Base-by-base conservation (phyloP, 2,113 vertebrate species). In the Microtus oregoni region DNA sequence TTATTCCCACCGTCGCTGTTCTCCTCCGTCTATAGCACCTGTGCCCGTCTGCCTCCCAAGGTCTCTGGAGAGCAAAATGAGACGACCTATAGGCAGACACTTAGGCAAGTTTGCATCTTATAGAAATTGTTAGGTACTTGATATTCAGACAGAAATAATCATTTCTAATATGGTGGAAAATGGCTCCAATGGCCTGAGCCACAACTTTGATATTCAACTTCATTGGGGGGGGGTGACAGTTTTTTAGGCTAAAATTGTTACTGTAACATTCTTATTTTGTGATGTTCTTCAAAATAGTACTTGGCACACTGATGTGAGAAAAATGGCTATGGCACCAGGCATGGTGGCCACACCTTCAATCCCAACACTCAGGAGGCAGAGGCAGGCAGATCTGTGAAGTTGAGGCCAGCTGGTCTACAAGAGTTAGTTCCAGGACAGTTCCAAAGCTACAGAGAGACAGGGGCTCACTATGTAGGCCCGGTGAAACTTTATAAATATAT, bases 221-320 rank as follows among this genome's bases (percentile, higher is more conserved):
- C n/a, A 22, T 65, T 50, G 44, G 44, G 50, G n/a, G n/a, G n/a
- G 52, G 15, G 6, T 91, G 58, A 52, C 70, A 92, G 63, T 55
- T 67, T 77, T 44, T 55, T 79, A 22, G 78, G 10, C 47, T 65
- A 65, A 65, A 38, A 20, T 35, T 85, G 47, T 41, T 72, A 55
- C 52, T 91, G 32, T 17, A 86, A 86, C 22, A 68, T n/a, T 63
- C 35, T 90, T 88, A 79, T 79, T 89, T 82, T 89, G 72, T 47
- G 65, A 93, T 86, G n/a, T 41, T 76, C 94, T 97, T 95, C 70
- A 79, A 93, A 55, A 68, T 2, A 85, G 12, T 44, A 65, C 17
- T 94, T 63, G 19, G 90, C 70, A 89, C 32, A 70, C 4, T 85
- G 81, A 35, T 79, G 9, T 86, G 87, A 85, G 91, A 83, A 92